Percentiles rank a stretch among this genome's conserved stretches.
Evolutionary conservation across 37 sponge, comb jelly and placozoan genomes (phyloP).

Genomic region (Haliclona indistincta): DNA sequence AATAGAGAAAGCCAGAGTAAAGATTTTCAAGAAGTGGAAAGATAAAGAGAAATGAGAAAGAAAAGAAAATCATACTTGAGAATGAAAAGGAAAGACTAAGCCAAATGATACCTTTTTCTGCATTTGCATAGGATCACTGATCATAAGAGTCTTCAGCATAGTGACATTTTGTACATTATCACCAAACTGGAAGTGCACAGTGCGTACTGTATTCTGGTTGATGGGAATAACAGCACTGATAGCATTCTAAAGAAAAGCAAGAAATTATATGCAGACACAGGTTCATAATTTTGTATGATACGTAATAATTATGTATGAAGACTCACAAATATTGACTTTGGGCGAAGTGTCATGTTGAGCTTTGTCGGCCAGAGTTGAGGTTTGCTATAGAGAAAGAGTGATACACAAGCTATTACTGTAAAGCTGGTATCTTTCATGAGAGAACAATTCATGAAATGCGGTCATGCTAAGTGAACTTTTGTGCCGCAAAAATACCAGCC

Average conservation of each 20-base stretch:
- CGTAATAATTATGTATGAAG: not conserved
- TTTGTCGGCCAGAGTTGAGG: constrained; percentile 48
- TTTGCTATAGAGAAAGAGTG: constrained; percentile 8
- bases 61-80: too few relatives aligned
- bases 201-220: constrained; percentile 1
- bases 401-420: too few relatives aligned
- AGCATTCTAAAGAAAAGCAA: constrained; percentile 12
- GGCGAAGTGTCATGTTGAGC: constrained; percentile 41
- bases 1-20: too few relatives aligned
- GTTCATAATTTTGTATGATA: not conserved
- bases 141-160: constrained; percentile 40
- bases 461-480: too few relatives aligned
- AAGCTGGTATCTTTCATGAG: too few relatives aligned
- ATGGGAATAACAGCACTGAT: not conserved
- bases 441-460: too few relatives aligned
- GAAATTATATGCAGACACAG: not conserved
- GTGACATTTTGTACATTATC: constrained; percentile 36
- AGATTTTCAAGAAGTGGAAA: too few relatives aligned
- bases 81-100: too few relatives aligned
- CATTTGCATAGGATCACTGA: constrained; percentile 27
- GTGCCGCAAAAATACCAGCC: too few relatives aligned
- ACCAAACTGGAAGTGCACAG: constrained; percentile 50
- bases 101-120: not conserved
- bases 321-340: constrained; percentile 56
- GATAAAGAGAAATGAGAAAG: too few relatives aligned